Evolutionary conservation across 2,888 invertebrate species (phyloP), one percentile per base, ranked within the genome.

Genomic region (Taenaris catops): DNA sequence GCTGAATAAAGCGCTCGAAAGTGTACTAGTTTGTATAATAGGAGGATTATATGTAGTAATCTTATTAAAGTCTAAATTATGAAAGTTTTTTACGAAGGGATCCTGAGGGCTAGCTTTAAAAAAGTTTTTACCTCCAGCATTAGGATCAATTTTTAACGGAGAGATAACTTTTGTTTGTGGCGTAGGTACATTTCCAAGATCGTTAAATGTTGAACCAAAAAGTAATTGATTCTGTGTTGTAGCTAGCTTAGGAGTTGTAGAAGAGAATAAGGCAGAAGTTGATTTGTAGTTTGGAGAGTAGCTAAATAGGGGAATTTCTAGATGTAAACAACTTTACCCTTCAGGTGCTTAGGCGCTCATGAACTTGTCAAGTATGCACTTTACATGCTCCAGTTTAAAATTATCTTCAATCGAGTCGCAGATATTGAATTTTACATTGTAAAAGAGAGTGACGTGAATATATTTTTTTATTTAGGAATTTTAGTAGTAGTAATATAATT

Each of bases 51-150:
- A 83, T 0, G 83, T 83, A 0, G 80, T 78, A 1, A 76, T 58
- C 53, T 74, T 75, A 38, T 78, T 78, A 25, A 57, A 61, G 34
- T 68, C 58, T 14, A 49, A 26, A 28, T 59, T 69, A n/a, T 63
- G 69, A 29, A 61, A 57, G 25, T 65, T 65, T 50, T 80, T 81
- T 4, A 53, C 51, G 48, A 83, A 81, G 1, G 83, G 86, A 53
- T 88, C 87, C 41, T 83, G 76, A 1, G 83, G 84, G 41, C 87
- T 87, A 1, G 87, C 71, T 40, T 84, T 86, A 46, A 88, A 87
- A 1, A 48, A 53, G 20, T 54, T 54, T 49, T 80, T 78, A 8
- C 51, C 54, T 41, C 63, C 65, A 4, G 63, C 67, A 37, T 81
- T 83, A 4, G 79, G 75, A 40, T 84, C 79, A 28, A 76, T 68